These are phyloP conservation scores for Pantherophis alleghaniensis DNA, from an alignment of 2,797 vertebrate genomes.

Conservation along the genomic window DNA sequence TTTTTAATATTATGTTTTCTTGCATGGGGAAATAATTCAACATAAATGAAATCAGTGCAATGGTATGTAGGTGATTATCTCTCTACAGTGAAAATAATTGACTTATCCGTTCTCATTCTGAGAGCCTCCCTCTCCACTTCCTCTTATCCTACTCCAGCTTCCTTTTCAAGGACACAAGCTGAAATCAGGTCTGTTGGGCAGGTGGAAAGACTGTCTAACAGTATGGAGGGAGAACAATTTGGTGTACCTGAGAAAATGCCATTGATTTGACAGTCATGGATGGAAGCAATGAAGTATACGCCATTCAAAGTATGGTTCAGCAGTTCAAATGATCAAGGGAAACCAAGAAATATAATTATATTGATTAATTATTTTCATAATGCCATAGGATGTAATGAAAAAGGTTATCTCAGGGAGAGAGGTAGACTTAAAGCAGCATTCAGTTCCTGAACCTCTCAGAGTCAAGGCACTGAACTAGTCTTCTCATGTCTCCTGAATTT, in stretches of 20 bases:
- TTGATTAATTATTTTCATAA: not conserved
- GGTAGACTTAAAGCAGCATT: not conserved
- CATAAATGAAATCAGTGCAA: not conserved
- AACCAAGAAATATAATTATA: not conserved
- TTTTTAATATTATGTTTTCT: not conserved
- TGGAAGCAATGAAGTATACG: not conserved
- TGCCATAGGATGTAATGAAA: not conserved
- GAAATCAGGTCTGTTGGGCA: not conserved
- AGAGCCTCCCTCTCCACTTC: not conserved
- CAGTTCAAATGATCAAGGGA: not conserved
- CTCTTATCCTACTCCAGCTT: not conserved
- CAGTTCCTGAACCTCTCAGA: not conserved
- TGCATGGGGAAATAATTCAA: not conserved
- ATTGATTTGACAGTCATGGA: not conserved
- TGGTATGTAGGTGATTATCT: not conserved
- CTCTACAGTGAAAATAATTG: not conserved
- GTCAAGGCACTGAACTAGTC: not conserved
- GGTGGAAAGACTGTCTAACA: not conserved
- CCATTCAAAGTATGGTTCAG: not conserved
- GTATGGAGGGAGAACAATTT: not conserved
- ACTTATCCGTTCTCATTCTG: not conserved
- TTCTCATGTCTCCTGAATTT: not conserved
- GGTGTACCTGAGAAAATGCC: not conserved
- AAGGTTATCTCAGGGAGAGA: not conserved
- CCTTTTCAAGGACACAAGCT: not conserved